Evolutionary conservation across 2,113 vertebrate species (phyloP).

Genomic region (Lampris megalopsis): DNA sequence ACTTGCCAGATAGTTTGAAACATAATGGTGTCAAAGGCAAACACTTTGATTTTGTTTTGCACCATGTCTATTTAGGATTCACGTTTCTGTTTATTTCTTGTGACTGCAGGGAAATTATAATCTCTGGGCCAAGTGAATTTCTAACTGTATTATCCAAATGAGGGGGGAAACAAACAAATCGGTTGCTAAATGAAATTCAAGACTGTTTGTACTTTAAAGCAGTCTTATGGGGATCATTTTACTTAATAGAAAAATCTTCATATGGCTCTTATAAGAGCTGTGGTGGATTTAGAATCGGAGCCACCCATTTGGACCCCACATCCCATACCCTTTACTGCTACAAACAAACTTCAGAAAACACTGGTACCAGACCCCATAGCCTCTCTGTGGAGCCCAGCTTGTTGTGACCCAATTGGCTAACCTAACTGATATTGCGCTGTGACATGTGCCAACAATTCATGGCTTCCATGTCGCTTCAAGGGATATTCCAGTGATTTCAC

Average conservation of each 20-base stretch:
- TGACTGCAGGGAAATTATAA: neutral
- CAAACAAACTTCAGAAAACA: constrained; percentile 12
- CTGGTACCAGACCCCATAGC: constrained; percentile 12
- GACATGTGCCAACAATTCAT: constrained; percentile 39
- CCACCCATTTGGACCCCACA: constrained; percentile 1
- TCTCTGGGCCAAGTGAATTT: neutral
- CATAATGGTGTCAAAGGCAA: neutral
- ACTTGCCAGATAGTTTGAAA: neutral
- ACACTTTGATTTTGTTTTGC: neutral
- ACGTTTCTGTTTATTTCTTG: neutral
- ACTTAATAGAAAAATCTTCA: neutral
- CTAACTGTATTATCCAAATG: neutral
- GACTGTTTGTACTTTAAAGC: neutral
- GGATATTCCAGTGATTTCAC: constrained; percentile 63
- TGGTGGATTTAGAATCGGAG: constrained; percentile 4
- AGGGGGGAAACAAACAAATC: neutral
- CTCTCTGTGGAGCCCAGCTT: constrained; percentile 34
- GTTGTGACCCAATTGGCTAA: constrained; percentile 68
- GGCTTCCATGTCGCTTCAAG: constrained; percentile 45
- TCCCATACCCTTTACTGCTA: constrained; percentile 9
- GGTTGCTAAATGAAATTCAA: neutral
- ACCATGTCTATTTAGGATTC: neutral
- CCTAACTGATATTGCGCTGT: constrained; percentile 37
- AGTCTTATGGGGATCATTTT: neutral
- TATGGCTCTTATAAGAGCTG: neutral